These are phyloP conservation scores for Sericinus montela DNA, from an alignment of 2,888 invertebrate genomes.

Conservation along the genomic window DNA sequence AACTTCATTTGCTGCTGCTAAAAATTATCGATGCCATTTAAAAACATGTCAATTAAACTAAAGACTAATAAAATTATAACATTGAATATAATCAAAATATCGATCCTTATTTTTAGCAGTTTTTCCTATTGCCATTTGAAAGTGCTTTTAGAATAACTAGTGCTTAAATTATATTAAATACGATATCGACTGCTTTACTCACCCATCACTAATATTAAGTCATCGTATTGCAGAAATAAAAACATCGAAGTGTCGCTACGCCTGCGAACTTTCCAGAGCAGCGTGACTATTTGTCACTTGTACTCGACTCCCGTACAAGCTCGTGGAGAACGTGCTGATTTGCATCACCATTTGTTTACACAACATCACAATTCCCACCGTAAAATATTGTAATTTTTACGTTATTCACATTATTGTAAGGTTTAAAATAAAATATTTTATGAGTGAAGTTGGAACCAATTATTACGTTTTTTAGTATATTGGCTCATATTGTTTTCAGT, in stretches of 20 bases:
- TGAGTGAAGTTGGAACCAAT: conserved; percentile 12
- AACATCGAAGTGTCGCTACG: conserved; percentile 67
- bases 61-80: too few relatives aligned
- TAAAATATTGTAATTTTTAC: conserved; percentile 23
- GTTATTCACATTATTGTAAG: conserved; percentile 22
- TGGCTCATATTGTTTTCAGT: conserved; percentile 54
- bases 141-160: too few relatives aligned
- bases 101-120: too few relatives aligned
- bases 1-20: conserved; percentile 18
- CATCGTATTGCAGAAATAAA: conserved; percentile 67
- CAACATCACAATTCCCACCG: conserved; percentile 31
- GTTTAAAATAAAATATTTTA: conserved; percentile 23
- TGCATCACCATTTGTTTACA: conserved; percentile 47
- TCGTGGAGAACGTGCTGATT: conserved; percentile 69
- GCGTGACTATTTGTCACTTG: conserved; percentile 78
- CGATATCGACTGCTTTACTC: conserved; percentile 3
- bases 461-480: conserved; percentile 35
- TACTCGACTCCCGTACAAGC: conserved; percentile 73
- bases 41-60: too few relatives aligned
- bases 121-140: too few relatives aligned
- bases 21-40: conserved; percentile 36
- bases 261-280: conserved; percentile 65
- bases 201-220: conserved; percentile 66
- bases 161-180: not conserved
- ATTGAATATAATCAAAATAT: too few relatives aligned